Evolutionary conservation across 30 jellyfish, hydroid and myxozoan genomes (phyloP), one percentile per base, ranked within the genome.

Genomic region (Cassiopea andromeda): DNA sequence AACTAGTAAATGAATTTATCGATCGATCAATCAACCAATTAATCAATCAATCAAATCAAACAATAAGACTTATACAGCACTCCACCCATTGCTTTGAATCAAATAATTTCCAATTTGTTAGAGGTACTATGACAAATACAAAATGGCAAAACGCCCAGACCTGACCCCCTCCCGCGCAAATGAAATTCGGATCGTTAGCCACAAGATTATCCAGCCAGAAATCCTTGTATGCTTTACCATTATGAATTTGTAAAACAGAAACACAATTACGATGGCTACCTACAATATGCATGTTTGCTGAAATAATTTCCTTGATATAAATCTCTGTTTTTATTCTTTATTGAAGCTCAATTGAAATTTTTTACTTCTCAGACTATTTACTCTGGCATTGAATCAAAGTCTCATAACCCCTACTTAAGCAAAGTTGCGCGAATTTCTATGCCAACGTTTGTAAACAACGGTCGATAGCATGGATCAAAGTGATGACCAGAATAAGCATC

Each of bases 271-370:
- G 50, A 19, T 70, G 50, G 57, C n/a, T 70, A 70, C 10, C 79
- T 64, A 27, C 73, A 14, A 70, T 70, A 1, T 1, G 17, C 27
- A 2, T 70, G 79, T 43, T 70, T 70, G 50, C 38, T 27, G 17
- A 19, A 70, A 27, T 70, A 17, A 70, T 70, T 70, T 70, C 79
- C 79, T 18, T 70, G 54, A 12, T 38, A 70, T 70, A 70, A 70
- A 14, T 70, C 79, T 70, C 15, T 70, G 54, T 19, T 18, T 4
- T 1, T 1, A 54, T 70, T 38, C 38, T 70, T 70, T 18, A 5
- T 2, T 43, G 54, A 70, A 15, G 27, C 15, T 70, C 79, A 14
- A 43, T 70, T n/a, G 17, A 7, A 17, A 4, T 12, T 43, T 38
- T 16, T 27, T 64, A 2, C 27, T 64, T 64, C 43, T 13, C 27